Evolutionary conservation across 2,888 invertebrate species (phyloP).

Genomic region (Lasioglossum leucozonium): DNA sequence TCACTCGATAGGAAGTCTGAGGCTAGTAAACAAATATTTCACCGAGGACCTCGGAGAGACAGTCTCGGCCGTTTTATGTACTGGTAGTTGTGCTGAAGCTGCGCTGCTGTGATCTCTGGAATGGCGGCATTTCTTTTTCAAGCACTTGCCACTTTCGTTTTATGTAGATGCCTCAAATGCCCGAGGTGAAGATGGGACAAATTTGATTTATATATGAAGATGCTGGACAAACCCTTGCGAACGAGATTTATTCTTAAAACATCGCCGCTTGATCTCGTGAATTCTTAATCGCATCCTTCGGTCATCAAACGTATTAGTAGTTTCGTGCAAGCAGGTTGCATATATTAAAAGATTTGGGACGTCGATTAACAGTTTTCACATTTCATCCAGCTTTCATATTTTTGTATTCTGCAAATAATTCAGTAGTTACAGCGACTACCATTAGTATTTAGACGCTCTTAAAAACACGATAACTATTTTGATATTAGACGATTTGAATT

Average conservation of each 20-base stretch:
- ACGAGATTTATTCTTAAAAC: neutral
- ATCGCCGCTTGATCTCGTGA: neutral
- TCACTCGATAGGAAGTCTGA: neutral
- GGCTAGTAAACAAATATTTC: conserved; percentile 30
- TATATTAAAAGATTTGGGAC: too few relatives aligned
- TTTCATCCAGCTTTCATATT: neutral
- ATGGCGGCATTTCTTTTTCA: neutral
- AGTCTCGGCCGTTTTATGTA: neutral
- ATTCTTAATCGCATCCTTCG: neutral
- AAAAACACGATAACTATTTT: too few relatives aligned
- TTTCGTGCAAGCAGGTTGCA: neutral
- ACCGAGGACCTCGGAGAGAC: neutral
- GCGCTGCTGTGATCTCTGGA: neutral
- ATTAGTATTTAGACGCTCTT: too few relatives aligned
- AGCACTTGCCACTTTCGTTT: neutral
- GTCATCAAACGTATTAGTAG: neutral
- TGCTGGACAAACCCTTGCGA: neutral
- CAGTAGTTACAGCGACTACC: too few relatives aligned
- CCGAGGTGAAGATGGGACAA: neutral
- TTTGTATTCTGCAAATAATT: neutral
- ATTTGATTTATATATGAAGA: conserved; percentile 1
- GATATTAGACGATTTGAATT: too few relatives aligned
- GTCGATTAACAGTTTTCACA: neutral
- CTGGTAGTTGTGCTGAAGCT: neutral
- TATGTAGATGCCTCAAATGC: neutral